These are phyloP conservation scores for Synanthedon myopaeformis DNA, from an alignment of 2,888 invertebrate genomes.

Conservation along the genomic window DNA sequence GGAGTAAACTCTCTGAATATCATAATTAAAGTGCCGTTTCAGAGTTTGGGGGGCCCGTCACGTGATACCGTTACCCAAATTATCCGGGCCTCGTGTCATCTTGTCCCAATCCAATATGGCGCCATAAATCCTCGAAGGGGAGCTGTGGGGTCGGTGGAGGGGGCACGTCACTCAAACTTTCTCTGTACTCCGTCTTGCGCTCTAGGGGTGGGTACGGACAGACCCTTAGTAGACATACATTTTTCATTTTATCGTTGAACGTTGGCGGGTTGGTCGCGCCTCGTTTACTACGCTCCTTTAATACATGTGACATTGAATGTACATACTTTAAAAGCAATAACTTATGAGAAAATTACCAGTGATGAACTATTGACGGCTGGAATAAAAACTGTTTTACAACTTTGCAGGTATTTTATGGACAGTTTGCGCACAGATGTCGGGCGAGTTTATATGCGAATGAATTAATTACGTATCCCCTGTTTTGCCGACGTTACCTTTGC, in stretches of 20 bases:
- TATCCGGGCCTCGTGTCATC: constrained; percentile 70
- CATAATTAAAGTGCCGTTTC: constrained; percentile 68
- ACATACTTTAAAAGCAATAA: not conserved
- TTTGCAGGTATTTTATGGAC: not conserved
- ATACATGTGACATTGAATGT: not conserved
- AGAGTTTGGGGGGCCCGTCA: constrained; percentile 52
- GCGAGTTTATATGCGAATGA: too few relatives aligned
- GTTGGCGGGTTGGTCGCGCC: not conserved
- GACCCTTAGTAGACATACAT: constrained; percentile 17
- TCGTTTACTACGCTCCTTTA: not conserved
- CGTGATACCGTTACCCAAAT: constrained; percentile 69
- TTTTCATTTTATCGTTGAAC: not conserved
- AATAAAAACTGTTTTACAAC: not conserved
- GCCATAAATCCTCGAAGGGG: constrained; percentile 64
- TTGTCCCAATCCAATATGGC: constrained; percentile 72
- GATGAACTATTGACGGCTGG: not conserved
- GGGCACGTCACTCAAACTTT: constrained; percentile 71
- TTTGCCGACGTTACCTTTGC: constrained; percentile 42
- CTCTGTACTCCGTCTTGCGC: constrained; percentile 67
- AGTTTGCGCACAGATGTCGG: not conserved
- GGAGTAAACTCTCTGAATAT: constrained; percentile 45
- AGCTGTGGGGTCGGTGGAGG: constrained; percentile 43
- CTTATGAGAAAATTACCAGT: not conserved
- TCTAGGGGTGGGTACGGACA: constrained; percentile 60
- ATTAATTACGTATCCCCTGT: not conserved